A percentile compares a stretch with the other conserved stretches of the same genome.
Evolutionary conservation across 37 sponge, comb jelly and placozoan genomes (phyloP).

Genomic region (Beroe ovata): DNA sequence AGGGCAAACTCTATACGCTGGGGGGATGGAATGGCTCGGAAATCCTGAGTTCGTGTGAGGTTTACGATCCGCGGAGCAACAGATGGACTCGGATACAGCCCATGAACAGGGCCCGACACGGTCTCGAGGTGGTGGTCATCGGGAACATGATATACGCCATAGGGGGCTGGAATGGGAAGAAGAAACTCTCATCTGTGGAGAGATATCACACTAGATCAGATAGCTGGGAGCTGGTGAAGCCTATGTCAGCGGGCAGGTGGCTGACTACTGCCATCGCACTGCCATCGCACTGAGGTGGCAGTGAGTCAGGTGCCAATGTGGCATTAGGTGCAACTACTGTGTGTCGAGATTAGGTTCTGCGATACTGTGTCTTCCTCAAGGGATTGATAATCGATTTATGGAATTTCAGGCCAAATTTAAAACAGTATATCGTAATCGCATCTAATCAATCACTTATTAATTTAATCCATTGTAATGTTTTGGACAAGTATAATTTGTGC

Average conservation of each 20-base stretch:
- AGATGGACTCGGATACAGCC: conserved; percentile 12
- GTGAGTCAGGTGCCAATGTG: too few relatives aligned
- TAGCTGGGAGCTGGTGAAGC: conserved; percentile 19
- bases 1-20: conserved; percentile 46
- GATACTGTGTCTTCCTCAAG: too few relatives aligned
- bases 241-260: conserved; percentile 51
- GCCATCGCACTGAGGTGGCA: background rate
- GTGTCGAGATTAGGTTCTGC: too few relatives aligned
- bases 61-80: conserved; percentile 56
- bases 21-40: conserved; percentile 66
- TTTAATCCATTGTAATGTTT: too few relatives aligned
- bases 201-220: conserved; percentile 56
- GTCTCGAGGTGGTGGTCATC: conserved; percentile 2
- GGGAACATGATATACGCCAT: conserved; percentile 62
- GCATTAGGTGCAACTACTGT: too few relatives aligned
- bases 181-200: conserved; percentile 40
- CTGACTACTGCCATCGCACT: conserved; percentile 32
- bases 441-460: too few relatives aligned
- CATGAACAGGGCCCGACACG: conserved; percentile 11
- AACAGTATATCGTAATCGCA: too few relatives aligned
- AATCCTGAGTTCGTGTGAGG: conserved; percentile 30
- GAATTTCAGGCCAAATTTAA: too few relatives aligned
- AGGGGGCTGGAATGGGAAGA: conserved; percentile 55
- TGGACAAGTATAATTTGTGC: too few relatives aligned
- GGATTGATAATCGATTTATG: too few relatives aligned